phyloP scores from a whole-genome alignment of 2,888 invertebrate species.

The Agrochola lota region DNA sequence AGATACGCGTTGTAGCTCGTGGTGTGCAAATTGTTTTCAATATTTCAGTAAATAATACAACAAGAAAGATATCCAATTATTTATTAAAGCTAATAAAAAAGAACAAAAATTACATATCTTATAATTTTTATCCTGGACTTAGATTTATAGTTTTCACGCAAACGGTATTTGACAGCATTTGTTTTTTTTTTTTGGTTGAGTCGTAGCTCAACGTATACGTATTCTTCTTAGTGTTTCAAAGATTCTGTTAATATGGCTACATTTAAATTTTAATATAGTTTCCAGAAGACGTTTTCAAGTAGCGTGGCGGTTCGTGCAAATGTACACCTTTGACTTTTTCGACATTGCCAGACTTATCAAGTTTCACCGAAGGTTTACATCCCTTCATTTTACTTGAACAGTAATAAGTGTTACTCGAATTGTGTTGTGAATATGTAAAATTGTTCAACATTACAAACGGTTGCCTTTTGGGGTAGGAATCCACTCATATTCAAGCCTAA shows the following conservation, averaged over 20 bases:
- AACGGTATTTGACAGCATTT: background rate
- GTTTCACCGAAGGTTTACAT: constrained; percentile 21
- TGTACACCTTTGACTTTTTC: constrained; percentile 9
- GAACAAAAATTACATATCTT: background rate
- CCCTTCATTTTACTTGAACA: constrained; percentile 20
- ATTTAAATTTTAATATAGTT: constrained; percentile 5
- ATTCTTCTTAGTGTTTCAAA: too few relatives aligned
- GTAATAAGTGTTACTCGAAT: background rate
- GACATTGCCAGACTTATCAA: constrained; percentile 11
- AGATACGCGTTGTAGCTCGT: too few relatives aligned
- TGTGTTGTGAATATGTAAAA: constrained; percentile 23
- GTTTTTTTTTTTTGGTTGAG: too few relatives aligned
- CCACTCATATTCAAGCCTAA: constrained; percentile 8
- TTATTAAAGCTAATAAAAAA: background rate
- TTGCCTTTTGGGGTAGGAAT: constrained; percentile 25
- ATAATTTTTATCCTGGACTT: background rate
- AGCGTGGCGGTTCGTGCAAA: constrained; percentile 15
- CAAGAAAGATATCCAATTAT: background rate
- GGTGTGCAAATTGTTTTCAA: too few relatives aligned
- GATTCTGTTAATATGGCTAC: background rate
- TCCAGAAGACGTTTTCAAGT: constrained; percentile 16
- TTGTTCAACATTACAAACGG: constrained; percentile 13
- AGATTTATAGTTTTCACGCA: background rate
- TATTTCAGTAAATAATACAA: too few relatives aligned
- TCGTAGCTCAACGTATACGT: too few relatives aligned